Evolutionary conservation across 2,113 vertebrate species (phyloP), one percentile per base, ranked within the genome.

Genomic region (Bufo gargarizans): DNA sequence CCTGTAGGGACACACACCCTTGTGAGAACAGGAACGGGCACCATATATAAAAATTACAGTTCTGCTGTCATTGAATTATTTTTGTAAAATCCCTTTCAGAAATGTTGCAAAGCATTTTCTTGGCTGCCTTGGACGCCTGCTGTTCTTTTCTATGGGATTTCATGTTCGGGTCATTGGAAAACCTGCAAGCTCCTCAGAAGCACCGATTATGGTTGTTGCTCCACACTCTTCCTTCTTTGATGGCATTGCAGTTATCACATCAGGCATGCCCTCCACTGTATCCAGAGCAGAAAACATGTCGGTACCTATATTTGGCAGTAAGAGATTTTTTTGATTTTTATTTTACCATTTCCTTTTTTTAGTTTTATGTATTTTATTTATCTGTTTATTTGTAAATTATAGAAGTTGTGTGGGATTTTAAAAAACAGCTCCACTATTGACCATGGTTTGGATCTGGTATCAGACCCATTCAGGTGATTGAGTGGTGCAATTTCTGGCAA

Each of bases 221-320:
- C 98, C 98, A 53, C 98, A 99, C 90, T 99, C 98, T 22, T 96
- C 95, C 0, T 99, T 98, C 93, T 99, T 98, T n/a, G 98, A 99
- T 84, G 97, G 95, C 43, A 96, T 99, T 1, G 93, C 96, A 84
- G 97, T 95, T 91, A 90, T 99, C 0, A 84, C 96, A 0, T 95
- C 98, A 0, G 97, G 97, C 50, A 91, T 99, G 65, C 98, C 98
- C 0, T 99, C 98, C 4, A 94, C 95, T 1, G 97, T 99, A 2
- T 97, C 98, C 55, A 96, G 97, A 12, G 90, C 90, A 0, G 98
- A 99, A 91, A 99, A 99, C 88, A 90, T 96, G 65, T 92, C 93
- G 0, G 94, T 93, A 0, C 97, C 97, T 0, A 86, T 99, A 76
- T 94, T 98, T 91, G 98, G 98, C 91, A 94, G 98, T 99, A 93